Percentiles rank a stretch among this genome's conserved stretches.
phyloP scores from a whole-genome alignment of 2,113 vertebrate genomes.

The Pleuronectes platessa region DNA sequence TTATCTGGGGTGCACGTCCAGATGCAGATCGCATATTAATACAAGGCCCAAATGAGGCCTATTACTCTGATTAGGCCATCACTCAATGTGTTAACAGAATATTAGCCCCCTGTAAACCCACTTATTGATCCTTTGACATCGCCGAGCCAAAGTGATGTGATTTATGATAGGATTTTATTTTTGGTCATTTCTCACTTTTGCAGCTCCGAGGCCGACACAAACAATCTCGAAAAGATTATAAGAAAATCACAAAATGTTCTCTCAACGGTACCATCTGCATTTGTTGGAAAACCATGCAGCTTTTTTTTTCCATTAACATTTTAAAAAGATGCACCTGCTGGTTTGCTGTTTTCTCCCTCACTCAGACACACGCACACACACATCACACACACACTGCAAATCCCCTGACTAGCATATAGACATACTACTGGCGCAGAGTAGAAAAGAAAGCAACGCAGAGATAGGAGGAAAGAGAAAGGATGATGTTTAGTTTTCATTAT shows the following conservation, averaged over 20 bases:
- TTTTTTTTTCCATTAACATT: constrained; percentile 38
- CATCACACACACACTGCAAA: constrained; percentile 29
- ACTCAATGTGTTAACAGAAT: constrained; percentile 38
- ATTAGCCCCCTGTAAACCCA: constrained; percentile 33
- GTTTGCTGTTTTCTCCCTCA: constrained; percentile 22
- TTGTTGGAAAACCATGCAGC: constrained; percentile 6
- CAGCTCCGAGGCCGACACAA: not conserved
- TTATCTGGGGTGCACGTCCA: constrained; percentile 46
- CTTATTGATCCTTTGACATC: constrained; percentile 38
- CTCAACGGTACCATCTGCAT: constrained; percentile 28
- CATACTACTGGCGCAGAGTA: constrained; percentile 50
- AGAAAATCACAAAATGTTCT: constrained; percentile 44
- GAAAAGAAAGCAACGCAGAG: constrained; percentile 53
- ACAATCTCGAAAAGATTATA: constrained; percentile 43
- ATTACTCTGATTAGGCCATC: constrained; percentile 40
- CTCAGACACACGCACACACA: not conserved
- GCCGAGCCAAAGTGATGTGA: constrained; percentile 21
- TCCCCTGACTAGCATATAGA: constrained; percentile 56
- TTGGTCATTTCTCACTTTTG: constrained; percentile 15
- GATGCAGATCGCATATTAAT: constrained; percentile 55
- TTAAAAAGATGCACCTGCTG: constrained; percentile 44
- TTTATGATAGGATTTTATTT: constrained; percentile 12
- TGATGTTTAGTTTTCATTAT: constrained; percentile 74
- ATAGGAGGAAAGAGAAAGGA: constrained; percentile 41
- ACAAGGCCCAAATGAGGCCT: constrained; percentile 38